Percentiles rank a stretch among this genome's conserved stretches.
These are phyloP conservation scores for Drosophila eugracilis DNA, from an alignment of 1,140 invertebrate genomes.

Conservation along the genomic window DNA sequence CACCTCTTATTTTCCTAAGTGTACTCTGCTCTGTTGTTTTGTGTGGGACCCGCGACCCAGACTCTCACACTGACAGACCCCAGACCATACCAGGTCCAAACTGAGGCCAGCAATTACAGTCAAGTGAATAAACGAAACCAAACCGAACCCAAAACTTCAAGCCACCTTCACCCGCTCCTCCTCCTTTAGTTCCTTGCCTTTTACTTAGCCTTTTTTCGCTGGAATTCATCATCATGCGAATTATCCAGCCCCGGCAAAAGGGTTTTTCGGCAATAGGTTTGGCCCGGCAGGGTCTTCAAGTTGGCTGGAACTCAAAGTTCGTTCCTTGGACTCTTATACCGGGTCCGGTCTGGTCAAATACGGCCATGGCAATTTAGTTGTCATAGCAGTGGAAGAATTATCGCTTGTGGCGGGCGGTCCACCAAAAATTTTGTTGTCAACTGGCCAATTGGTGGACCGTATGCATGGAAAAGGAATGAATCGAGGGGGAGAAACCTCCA, in stretches of 20 bases:
- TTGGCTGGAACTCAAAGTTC: conserved; percentile 6
- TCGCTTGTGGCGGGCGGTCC: conserved; percentile 81
- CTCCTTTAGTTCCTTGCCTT: conserved; percentile 40
- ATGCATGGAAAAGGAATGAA: background rate
- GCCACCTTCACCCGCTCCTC: conserved; percentile 9
- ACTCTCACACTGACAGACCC: conserved; percentile 24
- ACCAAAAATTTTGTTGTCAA: conserved; percentile 83
- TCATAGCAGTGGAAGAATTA: conserved; percentile 81
- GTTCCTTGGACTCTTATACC: conserved; percentile 1
- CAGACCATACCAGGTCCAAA: conserved; percentile 27
- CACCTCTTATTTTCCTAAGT: background rate
- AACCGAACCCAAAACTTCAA: conserved; percentile 29
- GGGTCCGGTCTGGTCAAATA: conserved; percentile 58
- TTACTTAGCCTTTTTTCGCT: conserved; percentile 77
- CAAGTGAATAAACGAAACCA: conserved; percentile 61
- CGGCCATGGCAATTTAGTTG: conserved; percentile 82
- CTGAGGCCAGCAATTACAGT: conserved; percentile 75
- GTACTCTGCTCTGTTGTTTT: conserved; percentile 28
- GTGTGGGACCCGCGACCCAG: conserved; percentile 62
- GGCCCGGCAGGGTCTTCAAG: conserved; percentile 7
- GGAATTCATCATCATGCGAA: conserved; percentile 82
- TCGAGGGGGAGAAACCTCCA: conserved; percentile 19
- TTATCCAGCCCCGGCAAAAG: conserved; percentile 60
- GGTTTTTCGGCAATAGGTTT: conserved; percentile 64
- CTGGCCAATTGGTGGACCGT: conserved; percentile 65